Evolutionary conservation across 2,888 invertebrate species (phyloP).

Genomic region (Cosmorhoe ocellata): DNA sequence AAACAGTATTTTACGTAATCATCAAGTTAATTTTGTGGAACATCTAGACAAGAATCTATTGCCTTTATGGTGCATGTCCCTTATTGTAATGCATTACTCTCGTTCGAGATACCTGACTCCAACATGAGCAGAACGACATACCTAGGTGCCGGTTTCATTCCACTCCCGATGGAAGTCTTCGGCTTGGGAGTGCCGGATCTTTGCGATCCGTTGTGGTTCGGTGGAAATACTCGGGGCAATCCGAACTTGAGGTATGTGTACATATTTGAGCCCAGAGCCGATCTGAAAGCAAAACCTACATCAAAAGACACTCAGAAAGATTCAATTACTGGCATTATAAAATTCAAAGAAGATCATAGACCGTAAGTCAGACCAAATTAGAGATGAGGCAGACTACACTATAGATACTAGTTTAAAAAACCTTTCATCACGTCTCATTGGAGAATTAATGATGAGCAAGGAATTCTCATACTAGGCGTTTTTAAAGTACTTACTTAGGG

Average conservation of each 20-base stretch:
- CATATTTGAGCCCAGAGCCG: constrained; percentile 94
- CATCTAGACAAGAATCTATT: too few species aligned
- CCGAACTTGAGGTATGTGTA: constrained; percentile 97
- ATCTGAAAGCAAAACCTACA: constrained; percentile 69
- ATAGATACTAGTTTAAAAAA: too few species aligned
- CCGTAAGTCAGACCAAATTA: too few species aligned
- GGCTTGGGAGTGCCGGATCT: constrained; percentile 85
- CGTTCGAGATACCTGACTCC: too few species aligned
- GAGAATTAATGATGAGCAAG: too few species aligned
- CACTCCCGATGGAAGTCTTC: constrained; percentile 78
- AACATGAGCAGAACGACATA: constrained; percentile 33
- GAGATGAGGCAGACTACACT: too few species aligned
- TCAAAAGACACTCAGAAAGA: background rate
- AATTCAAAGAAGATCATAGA: too few species aligned
- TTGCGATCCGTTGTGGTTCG: constrained; percentile 88
- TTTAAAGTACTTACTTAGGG: constrained; percentile 85
- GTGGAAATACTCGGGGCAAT: constrained; percentile 94
- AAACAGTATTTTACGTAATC: constrained; percentile 11
- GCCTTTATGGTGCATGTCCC: too few species aligned
- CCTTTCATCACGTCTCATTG: background rate
- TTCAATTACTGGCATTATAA: background rate
- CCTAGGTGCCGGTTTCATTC: constrained; percentile 80
- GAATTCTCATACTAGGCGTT: too few species aligned
- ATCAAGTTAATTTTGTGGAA: too few species aligned
- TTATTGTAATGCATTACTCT: too few species aligned